phyloP scores from a whole-genome alignment of 2,113 vertebrate genomes.

The Sceloporus tristichus region DNA sequence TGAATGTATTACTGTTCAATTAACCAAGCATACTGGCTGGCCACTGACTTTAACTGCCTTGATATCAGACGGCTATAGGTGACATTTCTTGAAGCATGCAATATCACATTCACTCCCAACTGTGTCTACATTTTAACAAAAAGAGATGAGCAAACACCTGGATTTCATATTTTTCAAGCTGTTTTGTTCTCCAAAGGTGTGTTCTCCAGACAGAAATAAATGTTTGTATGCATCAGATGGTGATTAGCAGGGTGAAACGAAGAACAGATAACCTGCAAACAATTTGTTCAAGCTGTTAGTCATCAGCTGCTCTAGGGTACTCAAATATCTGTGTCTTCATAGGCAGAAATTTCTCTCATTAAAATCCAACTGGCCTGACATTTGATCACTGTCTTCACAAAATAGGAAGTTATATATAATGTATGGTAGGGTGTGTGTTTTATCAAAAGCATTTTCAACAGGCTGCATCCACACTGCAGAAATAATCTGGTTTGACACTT shows the following conservation, averaged over 20 bases:
- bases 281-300: slow-evolving; percentile 23
- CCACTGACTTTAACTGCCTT: background rate
- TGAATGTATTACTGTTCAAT: slow-evolving; percentile 9
- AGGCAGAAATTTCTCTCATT: background rate
- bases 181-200: slow-evolving; percentile 7
- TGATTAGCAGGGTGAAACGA: background rate
- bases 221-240: slow-evolving; percentile 2
- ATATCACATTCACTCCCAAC: background rate
- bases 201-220: slow-evolving; percentile 23
- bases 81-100: background rate
- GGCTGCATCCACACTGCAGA: too few relatives aligned
- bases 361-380: slow-evolving; percentile 10
- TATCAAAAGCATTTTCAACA: background rate
- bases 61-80: slow-evolving; percentile 3
- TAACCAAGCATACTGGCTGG: background rate
- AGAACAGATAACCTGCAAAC: slow-evolving; percentile 12
- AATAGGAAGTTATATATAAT: background rate
- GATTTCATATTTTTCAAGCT: slow-evolving; percentile 7
- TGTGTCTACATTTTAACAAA: slow-evolving; percentile 11
- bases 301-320: background rate
- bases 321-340: background rate
- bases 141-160: background rate
- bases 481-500: too few relatives aligned
- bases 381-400: background rate
- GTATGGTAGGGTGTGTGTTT: background rate